Conservation (phyloP, 2,888 invertebrate species). For the Anodontia alba region DNA sequence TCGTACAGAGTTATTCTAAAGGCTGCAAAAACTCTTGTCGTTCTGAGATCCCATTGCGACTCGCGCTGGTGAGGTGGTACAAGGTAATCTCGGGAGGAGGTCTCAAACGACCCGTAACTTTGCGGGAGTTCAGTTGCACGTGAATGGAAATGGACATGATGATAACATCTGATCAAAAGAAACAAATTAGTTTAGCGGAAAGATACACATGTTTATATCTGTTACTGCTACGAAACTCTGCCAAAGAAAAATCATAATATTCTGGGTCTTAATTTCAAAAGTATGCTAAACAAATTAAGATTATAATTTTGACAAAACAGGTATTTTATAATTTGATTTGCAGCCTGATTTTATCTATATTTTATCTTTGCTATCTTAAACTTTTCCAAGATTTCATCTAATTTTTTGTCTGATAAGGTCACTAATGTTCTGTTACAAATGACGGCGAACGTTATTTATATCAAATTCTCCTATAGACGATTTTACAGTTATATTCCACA, state of each 20-base stretch:
- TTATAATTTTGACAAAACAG: constrained; percentile 36
- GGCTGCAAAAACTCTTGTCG: constrained; percentile 9
- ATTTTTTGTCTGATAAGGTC: constrained; percentile 19
- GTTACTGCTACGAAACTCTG: constrained; percentile 14
- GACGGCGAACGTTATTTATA: constrained; percentile 16
- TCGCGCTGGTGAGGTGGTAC: constrained; percentile 24
- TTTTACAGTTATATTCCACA: constrained; percentile 9
- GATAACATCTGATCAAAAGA: constrained; percentile 61
- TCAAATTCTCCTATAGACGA: constrained; percentile 12
- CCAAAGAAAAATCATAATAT: constrained; percentile 4
- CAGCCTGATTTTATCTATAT: constrained; percentile 40
- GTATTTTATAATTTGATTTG: constrained; percentile 41
- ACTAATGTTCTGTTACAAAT: constrained; percentile 20
- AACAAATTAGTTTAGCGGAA: constrained; percentile 52
- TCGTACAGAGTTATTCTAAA: constrained; percentile 1
- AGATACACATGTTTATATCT: constrained; percentile 47
- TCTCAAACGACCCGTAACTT: constrained; percentile 62
- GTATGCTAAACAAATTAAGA: constrained; percentile 15
- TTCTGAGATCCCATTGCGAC: neutral
- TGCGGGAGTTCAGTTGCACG: constrained; percentile 52
- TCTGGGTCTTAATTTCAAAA: neutral
- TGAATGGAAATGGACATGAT: constrained; percentile 34
- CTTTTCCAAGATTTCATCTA: constrained; percentile 19
- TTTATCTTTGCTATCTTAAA: constrained; percentile 36
- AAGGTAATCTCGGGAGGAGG: constrained; percentile 53